phyloP scores from a whole-genome alignment of 2,113 vertebrate species.

The Hucho hucho region DNA sequence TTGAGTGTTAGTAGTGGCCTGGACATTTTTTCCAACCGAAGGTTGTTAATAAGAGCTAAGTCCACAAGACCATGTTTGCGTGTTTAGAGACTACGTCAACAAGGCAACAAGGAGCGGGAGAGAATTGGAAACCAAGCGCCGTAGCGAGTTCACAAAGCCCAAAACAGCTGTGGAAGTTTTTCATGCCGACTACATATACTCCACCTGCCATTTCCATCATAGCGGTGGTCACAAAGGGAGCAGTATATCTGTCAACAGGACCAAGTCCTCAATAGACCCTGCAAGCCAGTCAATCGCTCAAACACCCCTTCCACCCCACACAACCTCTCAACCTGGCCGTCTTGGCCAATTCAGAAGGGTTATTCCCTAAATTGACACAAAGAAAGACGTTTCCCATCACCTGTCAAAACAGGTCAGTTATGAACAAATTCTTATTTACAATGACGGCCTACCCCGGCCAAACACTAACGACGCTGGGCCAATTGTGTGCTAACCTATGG shows the following conservation, averaged over 20 bases:
- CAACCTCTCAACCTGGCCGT: slow-evolving; percentile 49
- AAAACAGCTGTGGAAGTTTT: slow-evolving; percentile 68
- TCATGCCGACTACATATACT: slow-evolving; percentile 52
- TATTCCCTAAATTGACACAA: slow-evolving; percentile 28
- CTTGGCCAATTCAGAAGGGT: slow-evolving; percentile 37
- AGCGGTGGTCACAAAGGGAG: slow-evolving; percentile 66
- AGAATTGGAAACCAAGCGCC: slow-evolving; percentile 51
- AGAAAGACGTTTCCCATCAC: slow-evolving; percentile 34
- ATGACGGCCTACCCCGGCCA: too few species aligned
- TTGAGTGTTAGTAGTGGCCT: slow-evolving; percentile 63
- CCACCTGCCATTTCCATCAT: slow-evolving; percentile 74
- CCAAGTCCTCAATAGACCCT: slow-evolving; percentile 69
- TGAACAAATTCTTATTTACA: too few species aligned
- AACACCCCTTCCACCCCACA: slow-evolving; percentile 47
- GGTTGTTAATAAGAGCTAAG: slow-evolving; percentile 67
- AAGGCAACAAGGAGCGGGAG: slow-evolving; percentile 68
- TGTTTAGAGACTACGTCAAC: slow-evolving; percentile 61
- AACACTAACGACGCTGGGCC: too few species aligned
- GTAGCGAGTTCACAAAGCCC: slow-evolving; percentile 50
- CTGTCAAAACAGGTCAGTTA: slow-evolving; percentile 25
- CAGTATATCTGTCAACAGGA: slow-evolving; percentile 72
- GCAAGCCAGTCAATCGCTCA: slow-evolving; percentile 45
- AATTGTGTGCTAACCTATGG: too few species aligned
- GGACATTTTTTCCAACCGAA: slow-evolving; percentile 57
- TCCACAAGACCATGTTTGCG: slow-evolving; percentile 68